phyloP scores from a whole-genome alignment of 2,113 vertebrate genomes.

The Prunella himalayana region DNA sequence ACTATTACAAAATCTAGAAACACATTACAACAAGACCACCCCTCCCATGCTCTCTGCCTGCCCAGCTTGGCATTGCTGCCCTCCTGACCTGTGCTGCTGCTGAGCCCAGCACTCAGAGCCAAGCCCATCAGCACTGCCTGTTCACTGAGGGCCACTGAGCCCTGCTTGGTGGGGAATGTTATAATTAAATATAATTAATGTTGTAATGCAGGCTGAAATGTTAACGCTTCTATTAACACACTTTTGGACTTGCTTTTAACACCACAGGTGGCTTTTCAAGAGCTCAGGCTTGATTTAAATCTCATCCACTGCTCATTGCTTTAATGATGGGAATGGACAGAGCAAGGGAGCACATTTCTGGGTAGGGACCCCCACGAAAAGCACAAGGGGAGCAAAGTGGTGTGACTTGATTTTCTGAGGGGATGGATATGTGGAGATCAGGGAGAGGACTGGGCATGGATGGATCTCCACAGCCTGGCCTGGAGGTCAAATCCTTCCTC shows the following conservation, averaged over 20 bases:
- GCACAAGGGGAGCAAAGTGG: background rate
- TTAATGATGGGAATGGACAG: conserved; percentile 43
- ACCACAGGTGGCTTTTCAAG: conserved; percentile 56
- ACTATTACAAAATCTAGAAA: no score
- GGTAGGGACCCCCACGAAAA: background rate
- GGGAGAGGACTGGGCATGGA: background rate
- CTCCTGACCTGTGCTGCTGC: background rate
- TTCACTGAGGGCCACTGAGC: background rate
- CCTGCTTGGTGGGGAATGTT: background rate
- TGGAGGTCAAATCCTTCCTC: background rate
- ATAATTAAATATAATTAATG: background rate
- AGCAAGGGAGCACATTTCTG: background rate
- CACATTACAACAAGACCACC: no score
- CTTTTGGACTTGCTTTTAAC: conserved; percentile 56
- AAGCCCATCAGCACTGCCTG: background rate
- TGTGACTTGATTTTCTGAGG: background rate
- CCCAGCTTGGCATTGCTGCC: background rate
- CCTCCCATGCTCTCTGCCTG: background rate
- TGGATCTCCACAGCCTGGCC: background rate
- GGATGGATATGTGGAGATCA: background rate
- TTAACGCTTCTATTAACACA: conserved; percentile 44
- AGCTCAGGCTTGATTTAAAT: conserved; percentile 43
- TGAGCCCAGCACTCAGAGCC: background rate
- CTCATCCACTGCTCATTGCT: conserved; percentile 18
- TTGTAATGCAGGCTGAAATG: background rate